Evolutionary conservation across 1,140 invertebrate genomes (phyloP), one percentile per base, ranked within the genome.

Genomic region (Caenorhabditis brenneri): DNA sequence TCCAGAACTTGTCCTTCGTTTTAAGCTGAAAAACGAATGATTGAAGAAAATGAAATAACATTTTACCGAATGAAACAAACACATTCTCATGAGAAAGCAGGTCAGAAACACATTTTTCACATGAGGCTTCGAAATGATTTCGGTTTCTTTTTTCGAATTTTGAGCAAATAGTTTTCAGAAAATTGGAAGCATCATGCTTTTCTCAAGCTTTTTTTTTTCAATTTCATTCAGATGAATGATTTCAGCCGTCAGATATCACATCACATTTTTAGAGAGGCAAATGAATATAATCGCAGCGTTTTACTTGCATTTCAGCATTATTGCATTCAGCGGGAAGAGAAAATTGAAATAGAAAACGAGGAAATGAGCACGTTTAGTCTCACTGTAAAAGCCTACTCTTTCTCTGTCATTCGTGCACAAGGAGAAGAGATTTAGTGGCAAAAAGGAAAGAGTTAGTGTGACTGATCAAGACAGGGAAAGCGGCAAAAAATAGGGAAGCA

Each of bases 1-100:
- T 69, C 89, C 87, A 42, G 89, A 89, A 58, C 88, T 89, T 24
- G 89, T 91, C 49, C 89, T 39, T 60, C 89, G 85, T 83, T 90
- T 90, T 48, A 90, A 80, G 79, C 89, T 90, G 86, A 88, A 90
- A 87, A 42, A 29, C 12, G 36, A 82, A 12, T 6, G 10, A 12
- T 80, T 85, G 46, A 15, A 48, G 12, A 39, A 2, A 16, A 29
- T 31, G 51, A 27, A 19, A 22, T 9, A 3, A 29, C 51, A 36
- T 53, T 33, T 10, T 51, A 33, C 29, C 79, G 27, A 53, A 31
- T 22, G 65, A 42, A 39, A 74, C 65, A 74, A 74, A n/a, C 65
- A 65, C 29, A 65, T 65, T 33, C 42, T 74, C 36, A 74, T 74
- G 36, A 74, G 27, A 55, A 42, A 74, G 46, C 36, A 33, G 58